Conservation (phyloP, 2,797 vertebrate genomes). For the Ambastaia sidthimunki region DNA sequence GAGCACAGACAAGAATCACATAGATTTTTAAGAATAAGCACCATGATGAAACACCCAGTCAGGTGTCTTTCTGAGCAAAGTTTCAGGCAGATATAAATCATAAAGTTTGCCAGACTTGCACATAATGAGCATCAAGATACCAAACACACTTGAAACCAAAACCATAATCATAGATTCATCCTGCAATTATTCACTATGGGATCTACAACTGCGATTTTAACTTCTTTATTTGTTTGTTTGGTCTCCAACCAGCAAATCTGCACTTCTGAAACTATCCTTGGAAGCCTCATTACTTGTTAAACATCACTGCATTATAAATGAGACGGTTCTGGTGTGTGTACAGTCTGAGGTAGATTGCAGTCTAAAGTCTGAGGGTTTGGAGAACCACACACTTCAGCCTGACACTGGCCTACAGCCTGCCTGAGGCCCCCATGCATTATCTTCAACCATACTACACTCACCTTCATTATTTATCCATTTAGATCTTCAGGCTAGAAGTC, state of each 20-base stretch:
- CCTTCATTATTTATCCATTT: conserved; percentile 76
- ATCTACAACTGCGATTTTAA: neutral
- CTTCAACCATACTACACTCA: conserved; percentile 65
- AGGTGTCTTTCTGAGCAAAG: conserved; percentile 39
- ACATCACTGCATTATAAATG: conserved; percentile 65
- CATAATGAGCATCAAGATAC: neutral
- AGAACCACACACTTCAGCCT: conserved; percentile 64
- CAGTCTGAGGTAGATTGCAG: conserved; percentile 11
- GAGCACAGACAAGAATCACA: neutral
- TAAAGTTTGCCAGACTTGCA: neutral
- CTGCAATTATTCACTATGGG: neutral
- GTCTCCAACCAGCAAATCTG: conserved; percentile 8
- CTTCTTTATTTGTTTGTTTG: conserved; percentile 2
- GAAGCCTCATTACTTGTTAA: conserved; percentile 53
- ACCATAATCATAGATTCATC: neutral
- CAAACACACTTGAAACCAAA: neutral
- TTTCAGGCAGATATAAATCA: conserved; percentile 32
- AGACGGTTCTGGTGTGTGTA: conserved; percentile 41
- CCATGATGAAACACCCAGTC: neutral
- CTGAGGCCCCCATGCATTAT: conserved; percentile 69
- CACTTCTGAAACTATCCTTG: conserved; percentile 28
- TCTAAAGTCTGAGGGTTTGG: conserved; percentile 15
- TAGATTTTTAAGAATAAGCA: neutral
- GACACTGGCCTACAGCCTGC: conserved; percentile 71
- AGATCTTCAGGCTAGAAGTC: conserved; percentile 61